Evolutionary conservation across 1,140 invertebrate species (phyloP).

Genomic region (Diorhabda carinulata): DNA sequence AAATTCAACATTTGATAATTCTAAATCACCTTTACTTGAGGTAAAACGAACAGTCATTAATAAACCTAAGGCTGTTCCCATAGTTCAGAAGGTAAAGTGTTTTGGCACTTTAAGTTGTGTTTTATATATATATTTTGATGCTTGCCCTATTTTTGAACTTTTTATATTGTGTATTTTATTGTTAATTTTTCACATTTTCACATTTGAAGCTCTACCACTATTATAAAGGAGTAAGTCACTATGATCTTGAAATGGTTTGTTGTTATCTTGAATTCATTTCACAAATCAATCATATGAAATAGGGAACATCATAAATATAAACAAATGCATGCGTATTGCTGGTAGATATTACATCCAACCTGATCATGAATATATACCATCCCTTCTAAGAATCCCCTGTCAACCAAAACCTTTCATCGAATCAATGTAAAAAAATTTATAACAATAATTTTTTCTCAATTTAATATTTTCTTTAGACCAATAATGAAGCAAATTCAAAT

Average conservation of each 20-base stretch:
- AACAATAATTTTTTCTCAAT: background rate
- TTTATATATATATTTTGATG: too few relatives aligned
- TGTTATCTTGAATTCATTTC: too few relatives aligned
- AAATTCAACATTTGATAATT: slow-evolving; percentile 19
- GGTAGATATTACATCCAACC: background rate
- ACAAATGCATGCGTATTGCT: background rate
- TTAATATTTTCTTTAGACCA: background rate
- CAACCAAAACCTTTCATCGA: too few relatives aligned
- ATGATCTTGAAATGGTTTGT: too few relatives aligned
- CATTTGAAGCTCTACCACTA: too few relatives aligned
- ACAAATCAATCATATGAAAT: background rate
- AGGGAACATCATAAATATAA: background rate
- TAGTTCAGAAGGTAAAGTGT: background rate
- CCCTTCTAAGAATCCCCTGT: too few relatives aligned
- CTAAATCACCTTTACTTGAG: slow-evolving; percentile 3
- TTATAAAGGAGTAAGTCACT: too few relatives aligned
- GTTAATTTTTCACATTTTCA: too few relatives aligned
- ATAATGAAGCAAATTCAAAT: slow-evolving; percentile 19
- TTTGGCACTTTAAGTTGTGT: background rate
- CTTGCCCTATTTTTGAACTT: too few relatives aligned
- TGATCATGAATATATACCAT: too few relatives aligned
- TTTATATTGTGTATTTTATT: too few relatives aligned
- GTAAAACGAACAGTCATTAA: slow-evolving; percentile 6
- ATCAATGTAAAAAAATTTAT: too few relatives aligned
- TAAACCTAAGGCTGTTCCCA: slow-evolving; percentile 5